phyloP scores from a whole-genome alignment of 2,888 invertebrate genomes.

The Agrochola litura region DNA sequence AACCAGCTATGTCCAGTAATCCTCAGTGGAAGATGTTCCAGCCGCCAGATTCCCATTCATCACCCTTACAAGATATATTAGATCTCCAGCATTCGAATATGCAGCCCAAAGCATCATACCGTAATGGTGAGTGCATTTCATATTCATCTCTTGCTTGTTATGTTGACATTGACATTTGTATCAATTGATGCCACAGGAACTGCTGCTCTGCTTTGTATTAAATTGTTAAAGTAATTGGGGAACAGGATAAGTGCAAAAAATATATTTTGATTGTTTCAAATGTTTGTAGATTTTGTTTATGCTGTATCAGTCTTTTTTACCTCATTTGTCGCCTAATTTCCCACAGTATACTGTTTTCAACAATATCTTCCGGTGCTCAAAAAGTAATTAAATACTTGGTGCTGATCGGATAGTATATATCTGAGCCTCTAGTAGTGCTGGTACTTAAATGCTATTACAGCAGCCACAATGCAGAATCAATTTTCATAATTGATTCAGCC shows the following conservation, averaged over 20 bases:
- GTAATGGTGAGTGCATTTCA: constrained; percentile 88
- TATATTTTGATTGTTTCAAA: too few species aligned
- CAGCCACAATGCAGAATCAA: background rate
- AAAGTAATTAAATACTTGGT: background rate
- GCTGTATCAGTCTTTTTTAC: background rate
- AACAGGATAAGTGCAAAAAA: background rate
- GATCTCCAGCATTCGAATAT: constrained; percentile 92
- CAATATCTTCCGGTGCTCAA: background rate
- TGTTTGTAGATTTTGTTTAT: background rate
- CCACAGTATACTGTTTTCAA: background rate
- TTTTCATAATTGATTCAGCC: background rate
- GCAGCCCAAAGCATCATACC: constrained; percentile 88
- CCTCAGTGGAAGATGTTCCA: constrained; percentile 97
- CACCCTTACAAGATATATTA: constrained; percentile 95
- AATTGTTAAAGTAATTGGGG: constrained; percentile 6
- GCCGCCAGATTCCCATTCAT: constrained; percentile 96
- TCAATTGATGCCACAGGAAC: constrained; percentile 53
- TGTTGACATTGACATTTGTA: constrained; percentile 45
- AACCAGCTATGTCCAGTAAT: constrained; percentile 93
- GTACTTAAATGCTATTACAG: background rate
- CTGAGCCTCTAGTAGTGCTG: background rate
- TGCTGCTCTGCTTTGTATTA: constrained; percentile 23
- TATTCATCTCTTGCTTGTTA: constrained; percentile 41
- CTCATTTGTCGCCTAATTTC: background rate
- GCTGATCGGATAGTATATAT: background rate